Conservation (phyloP, 2,888 invertebrate genomes). For the Thera obeliscata region DNA sequence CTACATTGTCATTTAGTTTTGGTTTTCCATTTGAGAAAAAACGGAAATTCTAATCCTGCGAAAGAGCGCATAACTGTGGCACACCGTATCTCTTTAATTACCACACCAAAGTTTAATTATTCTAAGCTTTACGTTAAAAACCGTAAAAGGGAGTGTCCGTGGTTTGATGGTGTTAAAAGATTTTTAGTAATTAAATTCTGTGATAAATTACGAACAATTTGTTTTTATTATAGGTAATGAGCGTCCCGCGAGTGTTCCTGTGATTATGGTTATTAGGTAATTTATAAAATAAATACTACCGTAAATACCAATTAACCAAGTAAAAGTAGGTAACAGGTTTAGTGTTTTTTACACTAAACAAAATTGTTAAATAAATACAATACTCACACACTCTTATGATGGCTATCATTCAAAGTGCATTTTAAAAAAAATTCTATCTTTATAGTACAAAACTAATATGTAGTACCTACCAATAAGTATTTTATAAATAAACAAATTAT, state of each 20-base stretch:
- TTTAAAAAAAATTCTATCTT: too few species aligned
- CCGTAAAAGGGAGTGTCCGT: constrained; percentile 50
- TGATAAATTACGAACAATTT: constrained; percentile 48
- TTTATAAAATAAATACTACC: too few species aligned
- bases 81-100: not conserved
- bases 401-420: too few species aligned
- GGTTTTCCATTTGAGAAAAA: not conserved
- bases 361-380: too few species aligned
- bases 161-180: constrained; percentile 56
- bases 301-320: too few species aligned
- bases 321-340: too few species aligned
- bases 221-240: constrained; percentile 40
- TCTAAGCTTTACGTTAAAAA: constrained; percentile 16
- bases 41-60: not conserved
- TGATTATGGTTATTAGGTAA: constrained; percentile 9
- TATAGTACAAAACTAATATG: too few species aligned
- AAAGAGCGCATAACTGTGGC: not conserved
- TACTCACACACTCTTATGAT: too few species aligned
- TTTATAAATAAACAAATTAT: too few species aligned
- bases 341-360: too few species aligned
- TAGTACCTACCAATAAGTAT: too few species aligned
- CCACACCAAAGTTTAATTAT: constrained; percentile 1
- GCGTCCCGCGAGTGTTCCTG: constrained; percentile 33
- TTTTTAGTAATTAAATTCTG: constrained; percentile 66
- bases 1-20: too few species aligned